These are phyloP conservation scores for Pogonus chalceus DNA, from an alignment of 1,140 invertebrate species.

Conservation along the genomic window DNA sequence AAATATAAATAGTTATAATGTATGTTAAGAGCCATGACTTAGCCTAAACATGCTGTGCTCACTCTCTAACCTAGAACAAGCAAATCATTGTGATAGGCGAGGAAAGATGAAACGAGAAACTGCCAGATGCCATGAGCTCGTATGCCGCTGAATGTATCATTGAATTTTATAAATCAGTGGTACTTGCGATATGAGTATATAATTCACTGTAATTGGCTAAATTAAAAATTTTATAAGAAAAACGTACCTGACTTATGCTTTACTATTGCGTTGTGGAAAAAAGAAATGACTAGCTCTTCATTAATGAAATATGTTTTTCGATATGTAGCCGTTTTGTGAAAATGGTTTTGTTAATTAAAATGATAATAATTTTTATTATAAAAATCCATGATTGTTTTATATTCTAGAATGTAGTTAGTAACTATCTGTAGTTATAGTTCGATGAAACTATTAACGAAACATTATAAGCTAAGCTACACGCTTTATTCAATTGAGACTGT, in stretches of 20 bases:
- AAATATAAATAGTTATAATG: neutral
- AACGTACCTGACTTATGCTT: constrained; percentile 24
- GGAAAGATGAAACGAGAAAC: neutral
- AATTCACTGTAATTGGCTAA: constrained; percentile 2
- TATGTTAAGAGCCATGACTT: constrained; percentile 2
- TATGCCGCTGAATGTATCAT: neutral
- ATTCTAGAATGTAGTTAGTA: neutral
- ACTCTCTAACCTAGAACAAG: constrained; percentile 1
- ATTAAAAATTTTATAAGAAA: constrained; percentile 13
- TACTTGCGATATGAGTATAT: neutral
- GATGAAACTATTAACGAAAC: neutral
- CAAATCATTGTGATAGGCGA: neutral
- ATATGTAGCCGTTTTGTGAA: neutral
- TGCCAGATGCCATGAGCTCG: constrained; percentile 1
- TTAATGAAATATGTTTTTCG: constrained; percentile 2
- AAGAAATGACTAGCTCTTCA: constrained; percentile 5
- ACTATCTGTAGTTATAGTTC: neutral
- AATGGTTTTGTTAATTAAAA: constrained; percentile 7
- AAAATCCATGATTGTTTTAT: neutral
- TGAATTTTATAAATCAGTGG: neutral
- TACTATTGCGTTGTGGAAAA: constrained; percentile 8
- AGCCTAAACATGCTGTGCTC: constrained; percentile 1
- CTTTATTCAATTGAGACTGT: neutral
- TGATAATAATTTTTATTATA: neutral
- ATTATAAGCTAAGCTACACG: neutral